phyloP scores from a whole-genome alignment of 2,797 vertebrate genomes.

The Oryzias sinensis region DNA sequence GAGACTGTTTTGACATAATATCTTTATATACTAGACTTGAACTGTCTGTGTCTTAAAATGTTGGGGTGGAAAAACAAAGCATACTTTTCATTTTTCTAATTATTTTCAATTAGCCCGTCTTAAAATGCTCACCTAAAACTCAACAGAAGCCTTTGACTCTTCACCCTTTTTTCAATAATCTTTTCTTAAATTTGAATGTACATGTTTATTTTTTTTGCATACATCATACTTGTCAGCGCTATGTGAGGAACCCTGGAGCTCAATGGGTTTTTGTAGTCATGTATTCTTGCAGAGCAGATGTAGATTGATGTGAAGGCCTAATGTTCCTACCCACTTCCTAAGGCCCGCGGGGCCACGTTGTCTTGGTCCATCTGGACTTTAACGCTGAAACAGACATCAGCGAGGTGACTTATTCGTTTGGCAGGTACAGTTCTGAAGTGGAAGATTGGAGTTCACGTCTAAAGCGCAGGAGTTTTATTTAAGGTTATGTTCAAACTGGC shows the following conservation, averaged over 20 bases:
- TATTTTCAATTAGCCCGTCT: constrained; percentile 2
- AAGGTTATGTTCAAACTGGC: no score
- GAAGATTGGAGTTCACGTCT: not conserved
- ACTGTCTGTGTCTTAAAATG: constrained; percentile 4
- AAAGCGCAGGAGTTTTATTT: constrained; percentile 25
- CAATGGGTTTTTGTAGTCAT: constrained; percentile 9
- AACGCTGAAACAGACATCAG: constrained; percentile 35
- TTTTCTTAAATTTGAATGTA: not conserved
- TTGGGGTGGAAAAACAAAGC: constrained; percentile 8
- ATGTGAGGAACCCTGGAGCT: constrained; percentile 15
- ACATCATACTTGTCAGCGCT: constrained; percentile 10
- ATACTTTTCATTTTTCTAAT: constrained; percentile 1
- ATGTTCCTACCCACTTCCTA: constrained; percentile 39
- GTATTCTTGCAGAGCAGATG: constrained; percentile 20
- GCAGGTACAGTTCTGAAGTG: not conserved
- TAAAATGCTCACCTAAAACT: constrained; percentile 21
- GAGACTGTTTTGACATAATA: constrained; percentile 34
- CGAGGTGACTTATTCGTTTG: constrained; percentile 12
- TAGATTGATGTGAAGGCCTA: constrained; percentile 31
- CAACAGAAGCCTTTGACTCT: not conserved
- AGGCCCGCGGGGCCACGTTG: constrained; percentile 36
- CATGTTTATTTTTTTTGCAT: constrained; percentile 8
- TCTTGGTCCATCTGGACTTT: constrained; percentile 46
- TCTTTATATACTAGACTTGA: not conserved
- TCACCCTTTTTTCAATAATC: no score